Conservation (phyloP, 2,113 vertebrate genomes). For the Cebus imitator region DNA sequence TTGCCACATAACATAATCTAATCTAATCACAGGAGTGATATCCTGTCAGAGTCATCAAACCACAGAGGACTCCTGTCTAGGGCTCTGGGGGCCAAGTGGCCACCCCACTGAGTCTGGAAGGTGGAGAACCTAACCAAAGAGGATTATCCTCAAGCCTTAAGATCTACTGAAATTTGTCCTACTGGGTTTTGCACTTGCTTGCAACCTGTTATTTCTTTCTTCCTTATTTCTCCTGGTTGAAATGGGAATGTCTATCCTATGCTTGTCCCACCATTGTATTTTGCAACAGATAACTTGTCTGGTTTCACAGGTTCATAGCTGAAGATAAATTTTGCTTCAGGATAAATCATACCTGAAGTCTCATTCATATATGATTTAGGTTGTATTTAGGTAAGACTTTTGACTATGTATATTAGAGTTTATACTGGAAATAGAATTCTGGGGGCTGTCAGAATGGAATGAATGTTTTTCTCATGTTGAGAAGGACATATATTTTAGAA, state of each 20-base stretch:
- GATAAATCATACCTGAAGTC: background rate
- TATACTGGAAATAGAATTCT: background rate
- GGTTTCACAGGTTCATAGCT: background rate
- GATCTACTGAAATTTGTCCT: background rate
- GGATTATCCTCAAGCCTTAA: background rate
- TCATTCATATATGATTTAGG: background rate
- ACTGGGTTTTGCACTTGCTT: background rate
- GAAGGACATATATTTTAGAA: background rate
- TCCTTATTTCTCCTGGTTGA: background rate
- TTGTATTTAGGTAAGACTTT: background rate
- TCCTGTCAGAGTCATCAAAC: background rate
- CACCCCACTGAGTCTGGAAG: background rate
- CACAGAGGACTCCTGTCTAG: fast-evolving
- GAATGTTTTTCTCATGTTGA: background rate
- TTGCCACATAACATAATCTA: background rate
- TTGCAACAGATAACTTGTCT: background rate
- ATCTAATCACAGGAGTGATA: background rate
- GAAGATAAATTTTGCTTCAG: background rate
- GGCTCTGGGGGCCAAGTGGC: fast-evolving
- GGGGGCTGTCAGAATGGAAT: background rate
- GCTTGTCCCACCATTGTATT: background rate
- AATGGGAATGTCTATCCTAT: background rate
- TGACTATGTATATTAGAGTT: background rate
- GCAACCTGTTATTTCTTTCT: background rate
- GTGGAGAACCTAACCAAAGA: background rate